Percentiles rank a stretch among this genome's conserved stretches.
Evolutionary conservation across 2,888 invertebrate genomes (phyloP).

Genomic region (Tetanocera ferruginea): DNA sequence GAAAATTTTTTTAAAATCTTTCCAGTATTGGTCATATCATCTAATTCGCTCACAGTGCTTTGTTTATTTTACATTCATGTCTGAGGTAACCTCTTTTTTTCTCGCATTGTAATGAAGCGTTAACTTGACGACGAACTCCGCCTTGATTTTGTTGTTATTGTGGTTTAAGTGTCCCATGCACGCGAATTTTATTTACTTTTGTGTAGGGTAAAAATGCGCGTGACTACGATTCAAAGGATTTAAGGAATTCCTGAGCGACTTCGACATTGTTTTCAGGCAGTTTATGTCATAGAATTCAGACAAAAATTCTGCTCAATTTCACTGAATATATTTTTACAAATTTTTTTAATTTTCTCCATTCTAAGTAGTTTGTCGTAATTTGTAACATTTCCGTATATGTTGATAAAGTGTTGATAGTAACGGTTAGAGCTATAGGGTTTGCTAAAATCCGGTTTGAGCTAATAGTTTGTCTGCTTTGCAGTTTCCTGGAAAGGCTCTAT

Average conservation of each 20-base stretch:
- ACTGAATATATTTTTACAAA: not conserved
- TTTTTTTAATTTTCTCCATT: not conserved
- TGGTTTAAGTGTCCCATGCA: conserved; percentile 62
- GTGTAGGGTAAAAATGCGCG: not conserved
- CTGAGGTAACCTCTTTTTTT: not conserved
- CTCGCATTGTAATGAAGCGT: not conserved
- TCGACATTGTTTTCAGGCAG: no score
- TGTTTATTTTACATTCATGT: not conserved
- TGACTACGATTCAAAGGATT: not conserved
- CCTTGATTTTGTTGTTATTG: conserved; percentile 44
- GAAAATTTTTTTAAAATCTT: no score
- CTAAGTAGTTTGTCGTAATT: no score
- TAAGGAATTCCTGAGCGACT: not conserved
- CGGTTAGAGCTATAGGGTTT: no score
- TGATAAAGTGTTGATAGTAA: no score
- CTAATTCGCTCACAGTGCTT: not conserved
- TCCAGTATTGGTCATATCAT: no score
- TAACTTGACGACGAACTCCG: conserved; percentile 31
- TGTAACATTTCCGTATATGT: no score
- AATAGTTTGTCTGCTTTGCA: no score
- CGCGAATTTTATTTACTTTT: conserved; percentile 54
- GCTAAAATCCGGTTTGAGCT: no score
- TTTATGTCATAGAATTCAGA: no score
- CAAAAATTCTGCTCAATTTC: not conserved
- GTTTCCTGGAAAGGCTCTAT: no score